Evolutionary conservation across 1,140 invertebrate species (phyloP), one percentile per base, ranked within the genome.

Genomic region (Eurosta solidaginis): DNA sequence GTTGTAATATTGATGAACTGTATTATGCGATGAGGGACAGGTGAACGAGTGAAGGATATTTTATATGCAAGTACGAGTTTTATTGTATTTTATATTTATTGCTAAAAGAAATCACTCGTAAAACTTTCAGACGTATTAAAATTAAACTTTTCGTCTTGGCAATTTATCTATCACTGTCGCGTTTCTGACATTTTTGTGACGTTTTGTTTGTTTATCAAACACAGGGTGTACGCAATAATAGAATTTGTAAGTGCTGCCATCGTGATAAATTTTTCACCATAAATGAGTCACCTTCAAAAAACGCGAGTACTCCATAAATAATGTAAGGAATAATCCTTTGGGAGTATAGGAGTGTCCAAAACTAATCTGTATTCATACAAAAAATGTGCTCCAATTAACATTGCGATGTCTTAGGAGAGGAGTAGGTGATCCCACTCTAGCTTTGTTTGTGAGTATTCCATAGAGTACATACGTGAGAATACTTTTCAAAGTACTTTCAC

Each of bases 41-140:
- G n/a, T 68, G 59, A 68, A 68, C 27, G 59, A 68, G 59, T 33
- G 33, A 68, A 59, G 27, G 54, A 59, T 59, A 59, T 59, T 59
- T 59, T 17, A 33, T 17, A 29, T 59, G 14, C 36, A 68, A 33
- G 59, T 40, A 29, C n/a, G 59, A 14, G 59, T 68, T 68, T 68
- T 68, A 6, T 22, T n/a, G 36, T 68, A 0, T 68, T 20, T 9
- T 29, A 12, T 63, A 36, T 29, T 22, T 68, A 42, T 36, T 29
- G 1, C 10, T 12, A 0, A 22, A n/a, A 10, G 27, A 12, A n/a
- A 68, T 22, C 7, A 22, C 36, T 3, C 59, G 33, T n/a, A 20
- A 68, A 29, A 42, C n/a, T 40, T 68, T 40, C 7, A 22, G 33
- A 68, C n/a, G 2, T 22, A 7, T 10, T 10, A 68, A 40, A n/a